These are phyloP conservation scores for Lepidurus couesii DNA, from an alignment of 1,140 invertebrate genomes.

Conservation along the genomic window DNA sequence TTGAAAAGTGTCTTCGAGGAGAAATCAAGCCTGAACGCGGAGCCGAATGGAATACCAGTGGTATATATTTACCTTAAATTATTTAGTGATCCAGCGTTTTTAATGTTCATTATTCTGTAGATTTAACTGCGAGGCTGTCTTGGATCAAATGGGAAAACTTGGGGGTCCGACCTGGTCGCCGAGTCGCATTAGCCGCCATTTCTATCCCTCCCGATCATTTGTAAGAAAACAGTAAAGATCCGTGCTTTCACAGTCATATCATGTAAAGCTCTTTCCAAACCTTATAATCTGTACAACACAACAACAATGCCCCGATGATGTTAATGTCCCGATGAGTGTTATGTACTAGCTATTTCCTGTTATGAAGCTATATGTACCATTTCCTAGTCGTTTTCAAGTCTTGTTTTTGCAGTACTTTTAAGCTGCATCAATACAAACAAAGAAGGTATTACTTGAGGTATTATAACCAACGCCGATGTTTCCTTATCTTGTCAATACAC, in stretches of 20 bases:
- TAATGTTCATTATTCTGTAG: slow-evolving; percentile 50
- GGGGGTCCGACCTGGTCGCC: slow-evolving; percentile 79
- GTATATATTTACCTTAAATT: slow-evolving; percentile 52
- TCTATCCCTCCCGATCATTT: slow-evolving; percentile 67
- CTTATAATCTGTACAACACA: neutral
- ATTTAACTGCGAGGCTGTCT: slow-evolving; percentile 89
- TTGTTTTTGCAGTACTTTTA: too few species aligned
- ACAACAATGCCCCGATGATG: too few species aligned
- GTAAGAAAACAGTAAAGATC: neutral
- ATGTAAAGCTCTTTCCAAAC: neutral
- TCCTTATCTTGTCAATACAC: too few species aligned
- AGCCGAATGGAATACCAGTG: slow-evolving; percentile 92
- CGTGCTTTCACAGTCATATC: neutral
- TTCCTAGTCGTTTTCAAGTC: too few species aligned
- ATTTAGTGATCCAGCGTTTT: slow-evolving; percentile 13
- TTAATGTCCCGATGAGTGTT: too few species aligned
- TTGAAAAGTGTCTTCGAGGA: slow-evolving; percentile 82
- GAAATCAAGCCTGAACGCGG: slow-evolving; percentile 74
- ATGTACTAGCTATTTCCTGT: too few species aligned
- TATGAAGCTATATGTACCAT: too few species aligned
- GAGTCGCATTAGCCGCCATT: slow-evolving; percentile 72
- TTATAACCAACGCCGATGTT: too few species aligned
- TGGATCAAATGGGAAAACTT: slow-evolving; percentile 99
- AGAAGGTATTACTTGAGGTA: too few species aligned
- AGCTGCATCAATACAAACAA: too few species aligned